Percentiles rank a stretch among this genome's conserved stretches.
phyloP scores from a whole-genome alignment of 2,888 invertebrate genomes.

The Chironomus tentans region DNA sequence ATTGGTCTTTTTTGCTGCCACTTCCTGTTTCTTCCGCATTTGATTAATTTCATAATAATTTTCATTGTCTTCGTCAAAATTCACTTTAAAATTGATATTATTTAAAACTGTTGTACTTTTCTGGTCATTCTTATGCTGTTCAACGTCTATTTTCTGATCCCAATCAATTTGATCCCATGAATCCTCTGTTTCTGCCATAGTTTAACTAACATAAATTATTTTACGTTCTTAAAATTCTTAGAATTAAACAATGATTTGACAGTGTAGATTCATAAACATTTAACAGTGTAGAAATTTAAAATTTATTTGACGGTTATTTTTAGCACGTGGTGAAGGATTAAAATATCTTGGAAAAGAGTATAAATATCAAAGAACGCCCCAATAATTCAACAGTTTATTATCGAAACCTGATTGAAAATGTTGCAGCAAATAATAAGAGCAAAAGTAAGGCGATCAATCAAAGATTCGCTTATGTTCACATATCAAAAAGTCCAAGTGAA shows the following conservation, averaged over 20 bases:
- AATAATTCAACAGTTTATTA: not conserved
- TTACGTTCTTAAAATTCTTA: not conserved
- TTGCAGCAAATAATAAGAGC: not conserved
- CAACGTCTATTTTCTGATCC: constrained; percentile 1
- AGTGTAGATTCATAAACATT: too few relatives aligned
- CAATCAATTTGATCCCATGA: constrained; percentile 16
- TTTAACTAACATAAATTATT: not conserved
- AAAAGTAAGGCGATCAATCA: not conserved
- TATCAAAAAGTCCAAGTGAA: constrained; percentile 14
- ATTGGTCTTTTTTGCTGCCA: not conserved
- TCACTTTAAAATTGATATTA: not conserved
- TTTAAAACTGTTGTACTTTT: not conserved
- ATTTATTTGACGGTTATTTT: too few relatives aligned
- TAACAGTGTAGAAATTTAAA: too few relatives aligned
- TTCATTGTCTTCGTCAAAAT: not conserved
- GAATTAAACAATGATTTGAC: too few relatives aligned
- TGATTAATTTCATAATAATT: constrained; percentile 10
- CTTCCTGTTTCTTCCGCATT: not conserved
- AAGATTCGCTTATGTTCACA: constrained; percentile 1
- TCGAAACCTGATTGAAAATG: not conserved
- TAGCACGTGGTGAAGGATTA: too few relatives aligned
- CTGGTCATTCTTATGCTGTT: not conserved
- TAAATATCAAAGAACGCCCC: too few relatives aligned
- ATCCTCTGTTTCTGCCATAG: not conserved
- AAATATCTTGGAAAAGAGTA: too few relatives aligned